Percentiles rank a stretch among this genome's conserved stretches.
Conservation (phyloP, 2,113 vertebrate species). For the Otolemur garnettii region DNA sequence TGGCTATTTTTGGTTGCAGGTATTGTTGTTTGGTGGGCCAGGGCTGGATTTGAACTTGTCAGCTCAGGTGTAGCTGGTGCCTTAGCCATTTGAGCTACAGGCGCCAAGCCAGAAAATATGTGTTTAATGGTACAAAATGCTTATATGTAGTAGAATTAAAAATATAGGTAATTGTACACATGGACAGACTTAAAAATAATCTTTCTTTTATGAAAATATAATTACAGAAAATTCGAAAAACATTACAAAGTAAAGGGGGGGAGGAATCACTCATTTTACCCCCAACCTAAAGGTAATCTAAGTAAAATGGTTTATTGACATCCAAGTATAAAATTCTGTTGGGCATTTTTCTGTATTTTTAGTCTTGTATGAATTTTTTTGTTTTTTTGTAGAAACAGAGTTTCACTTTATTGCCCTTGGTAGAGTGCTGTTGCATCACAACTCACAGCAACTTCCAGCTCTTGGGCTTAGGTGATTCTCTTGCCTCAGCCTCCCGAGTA, state of each 20-base stretch:
- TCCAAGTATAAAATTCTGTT: neutral
- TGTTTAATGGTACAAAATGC: constrained; percentile 11
- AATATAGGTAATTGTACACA: constrained; percentile 21
- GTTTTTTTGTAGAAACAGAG: too few relatives aligned
- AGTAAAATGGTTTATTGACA: neutral
- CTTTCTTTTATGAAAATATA: constrained; percentile 10
- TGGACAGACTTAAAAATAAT: neutral
- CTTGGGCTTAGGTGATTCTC: too few relatives aligned
- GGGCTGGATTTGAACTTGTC: too few relatives aligned
- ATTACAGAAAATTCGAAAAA: constrained; percentile 1
- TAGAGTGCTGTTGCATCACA: too few relatives aligned
- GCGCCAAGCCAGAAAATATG: too few relatives aligned
- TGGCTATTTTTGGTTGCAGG: too few relatives aligned
- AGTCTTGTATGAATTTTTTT: neutral
- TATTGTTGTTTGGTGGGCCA: too few relatives aligned
- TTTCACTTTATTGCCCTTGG: too few relatives aligned
- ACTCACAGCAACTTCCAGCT: too few relatives aligned
- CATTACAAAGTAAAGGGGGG: neutral
- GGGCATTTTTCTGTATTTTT: constrained; percentile 12
- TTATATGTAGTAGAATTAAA: neutral
- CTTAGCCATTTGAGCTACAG: too few relatives aligned
- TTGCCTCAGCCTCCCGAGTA: too few relatives aligned
- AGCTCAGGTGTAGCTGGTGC: too few relatives aligned
- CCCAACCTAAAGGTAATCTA: neutral
- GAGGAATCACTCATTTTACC: neutral